A percentile compares a stretch with the other conserved stretches of the same genome.
Conservation (phyloP, 2,888 invertebrate genomes). For the Mimas tiliae region DNA sequence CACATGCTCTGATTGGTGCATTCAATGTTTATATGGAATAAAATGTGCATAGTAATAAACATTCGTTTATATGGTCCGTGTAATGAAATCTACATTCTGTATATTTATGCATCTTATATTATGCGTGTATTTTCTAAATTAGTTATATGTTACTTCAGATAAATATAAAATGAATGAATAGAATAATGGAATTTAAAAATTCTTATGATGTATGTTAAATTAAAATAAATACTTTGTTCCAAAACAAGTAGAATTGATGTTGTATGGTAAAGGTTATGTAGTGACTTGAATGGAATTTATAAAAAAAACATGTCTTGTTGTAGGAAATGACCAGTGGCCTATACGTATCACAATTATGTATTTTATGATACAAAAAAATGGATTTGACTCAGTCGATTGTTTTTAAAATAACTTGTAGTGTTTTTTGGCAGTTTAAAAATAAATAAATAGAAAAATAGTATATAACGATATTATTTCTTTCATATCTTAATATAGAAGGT, state of each 20-base stretch:
- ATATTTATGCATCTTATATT: background rate
- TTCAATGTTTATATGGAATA: no score
- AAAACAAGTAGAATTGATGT: background rate
- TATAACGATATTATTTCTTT: no score
- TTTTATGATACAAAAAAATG: background rate
- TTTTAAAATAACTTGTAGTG: background rate
- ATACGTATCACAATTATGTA: background rate
- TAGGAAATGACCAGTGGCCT: slow-evolving; percentile 12
- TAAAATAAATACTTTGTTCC: background rate
- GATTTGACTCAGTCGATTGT: slow-evolving; percentile 1
- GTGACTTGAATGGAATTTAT: background rate
- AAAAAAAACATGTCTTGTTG: background rate
- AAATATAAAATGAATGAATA: background rate
- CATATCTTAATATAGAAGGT: no score
- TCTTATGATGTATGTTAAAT: background rate
- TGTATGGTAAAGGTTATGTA: background rate
- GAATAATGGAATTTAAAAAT: background rate
- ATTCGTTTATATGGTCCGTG: no score
- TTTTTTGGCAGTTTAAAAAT: no score
- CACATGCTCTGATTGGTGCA: no score
- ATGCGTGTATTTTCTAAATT: no score
- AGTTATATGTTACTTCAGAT: background rate
- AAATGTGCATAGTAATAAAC: no score
- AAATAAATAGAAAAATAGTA: no score
- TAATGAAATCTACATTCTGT: background rate